phyloP scores from a whole-genome alignment of 2,888 invertebrate species.

The Eupithecia vulgata region DNA sequence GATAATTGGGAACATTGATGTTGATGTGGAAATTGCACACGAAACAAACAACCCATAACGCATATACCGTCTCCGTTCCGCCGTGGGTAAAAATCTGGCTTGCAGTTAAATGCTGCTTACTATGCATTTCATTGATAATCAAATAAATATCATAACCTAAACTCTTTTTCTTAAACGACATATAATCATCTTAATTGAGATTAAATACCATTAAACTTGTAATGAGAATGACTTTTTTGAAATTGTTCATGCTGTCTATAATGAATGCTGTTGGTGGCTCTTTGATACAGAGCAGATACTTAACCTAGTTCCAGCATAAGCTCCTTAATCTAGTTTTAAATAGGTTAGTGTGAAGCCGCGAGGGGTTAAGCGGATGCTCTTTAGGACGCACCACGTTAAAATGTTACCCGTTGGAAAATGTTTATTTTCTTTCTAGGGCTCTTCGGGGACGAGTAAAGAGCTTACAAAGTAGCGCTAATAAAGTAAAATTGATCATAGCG shows the following conservation, averaged over 20 bases:
- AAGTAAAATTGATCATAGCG: neutral
- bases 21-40: too few species aligned
- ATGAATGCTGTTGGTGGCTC: slow-evolving; percentile 21
- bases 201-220: neutral
- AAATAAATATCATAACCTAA: too few species aligned
- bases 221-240: neutral
- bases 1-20: too few species aligned
- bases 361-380: slow-evolving; percentile 23
- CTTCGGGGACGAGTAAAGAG: slow-evolving; percentile 11
- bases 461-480: slow-evolving; percentile 5
- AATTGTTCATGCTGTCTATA: slow-evolving; percentile 1
- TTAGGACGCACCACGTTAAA: slow-evolving; percentile 31
- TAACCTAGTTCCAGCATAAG: slow-evolving; percentile 59
- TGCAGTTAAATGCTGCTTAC: too few species aligned
- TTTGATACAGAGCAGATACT: slow-evolving; percentile 42
- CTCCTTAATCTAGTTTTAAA: slow-evolving; percentile 57
- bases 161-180: too few species aligned
- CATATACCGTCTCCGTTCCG: too few species aligned
- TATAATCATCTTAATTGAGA: neutral
- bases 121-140: too few species aligned
- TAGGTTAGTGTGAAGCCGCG: slow-evolving; percentile 50
- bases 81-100: too few species aligned
- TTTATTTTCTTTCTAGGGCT: slow-evolving; percentile 16
- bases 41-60: too few species aligned
- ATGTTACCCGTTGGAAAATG: slow-evolving; percentile 24